Conservation (phyloP, 2,797 vertebrate species). For the Spatula versicolor region DNA sequence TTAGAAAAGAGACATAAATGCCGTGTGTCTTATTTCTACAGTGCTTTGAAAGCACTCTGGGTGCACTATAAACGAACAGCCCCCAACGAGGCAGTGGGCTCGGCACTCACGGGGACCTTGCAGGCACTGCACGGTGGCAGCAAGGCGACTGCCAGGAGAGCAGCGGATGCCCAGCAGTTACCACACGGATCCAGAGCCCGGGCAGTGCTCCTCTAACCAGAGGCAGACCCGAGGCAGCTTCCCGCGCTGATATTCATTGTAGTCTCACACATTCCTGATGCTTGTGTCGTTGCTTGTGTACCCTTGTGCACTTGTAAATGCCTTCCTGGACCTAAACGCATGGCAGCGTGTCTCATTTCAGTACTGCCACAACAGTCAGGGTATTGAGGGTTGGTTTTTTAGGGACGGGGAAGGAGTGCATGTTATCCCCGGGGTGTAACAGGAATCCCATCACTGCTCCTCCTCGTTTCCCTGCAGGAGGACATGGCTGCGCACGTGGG, state of each 20-base stretch:
- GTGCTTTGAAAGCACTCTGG: background rate
- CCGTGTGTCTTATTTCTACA: fast-evolving
- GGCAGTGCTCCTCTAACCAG: background rate
- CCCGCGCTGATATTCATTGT: background rate
- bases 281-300: fast-evolving
- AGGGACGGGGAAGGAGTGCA: background rate
- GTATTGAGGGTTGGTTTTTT: background rate
- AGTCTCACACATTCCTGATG: background rate
- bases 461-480: slow-evolving; percentile 81
- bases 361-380: too few relatives aligned
- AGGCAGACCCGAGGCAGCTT: background rate
- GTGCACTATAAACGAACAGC: fast-evolving
- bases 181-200: fast-evolving
- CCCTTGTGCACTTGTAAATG: fast-evolving
- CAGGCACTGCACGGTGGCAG: too few relatives aligned
- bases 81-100: fast-evolving
- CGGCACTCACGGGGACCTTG: background rate
- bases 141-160: background rate
- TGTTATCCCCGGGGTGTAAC: fast-evolving
- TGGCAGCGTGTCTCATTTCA: fast-evolving
- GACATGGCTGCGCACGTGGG: slow-evolving; percentile 97
- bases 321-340: fast-evolving
- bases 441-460: background rate
- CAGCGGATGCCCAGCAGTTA: fast-evolving
- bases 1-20: background rate